Evolutionary conservation across 2,113 vertebrate species (phyloP), one percentile per base, ranked within the genome.

Genomic region (Apteryx owenii): DNA sequence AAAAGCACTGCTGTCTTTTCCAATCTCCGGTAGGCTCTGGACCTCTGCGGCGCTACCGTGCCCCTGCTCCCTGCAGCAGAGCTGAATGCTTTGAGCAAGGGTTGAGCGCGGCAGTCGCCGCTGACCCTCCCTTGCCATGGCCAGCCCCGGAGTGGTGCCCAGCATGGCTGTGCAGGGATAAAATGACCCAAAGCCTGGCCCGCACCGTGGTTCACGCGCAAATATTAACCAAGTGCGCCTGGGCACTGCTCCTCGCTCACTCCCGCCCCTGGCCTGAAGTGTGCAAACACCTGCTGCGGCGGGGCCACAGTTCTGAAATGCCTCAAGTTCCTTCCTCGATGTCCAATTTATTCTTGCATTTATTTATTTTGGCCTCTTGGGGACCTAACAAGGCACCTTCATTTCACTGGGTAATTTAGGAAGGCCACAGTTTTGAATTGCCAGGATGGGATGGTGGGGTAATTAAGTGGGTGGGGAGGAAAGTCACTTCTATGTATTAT

Each of bases 171-270:
- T 68, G 70, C 28, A 19, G 5, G 78, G 80, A 81, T 29, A 14
- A 71, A 61, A 64, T 19, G 44, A 81, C 44, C 12, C 23, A 19
- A 13, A 0, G 0, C 22, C 0, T 1, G 40, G 7, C 48, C 42
- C 12, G 69, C 4, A 3, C 53, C 61, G 10, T 0, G 5, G 40
- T 50, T 88, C 33, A 26, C 28, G 12, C 0, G 3, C 11, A 25
- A 60, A 88, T 86, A 53, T 5, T 2, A 12, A 48, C 5, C 2
- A 64, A 42, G 19, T 17, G 9, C 0, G 4, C 33, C 62, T 17
- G 21, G 33, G 12, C 68, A 8, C 33, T 48, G 18, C 9, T 54
- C 33, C n/a, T 69, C 3, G 16, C 44, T 46, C 44, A 15, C 44
- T 46, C 44, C 44, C 75, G 72, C 22, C 17, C 25, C 36, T 40